Base-by-base conservation (phyloP, 2,797 vertebrate genomes). In the Macropodus opercularis region DNA sequence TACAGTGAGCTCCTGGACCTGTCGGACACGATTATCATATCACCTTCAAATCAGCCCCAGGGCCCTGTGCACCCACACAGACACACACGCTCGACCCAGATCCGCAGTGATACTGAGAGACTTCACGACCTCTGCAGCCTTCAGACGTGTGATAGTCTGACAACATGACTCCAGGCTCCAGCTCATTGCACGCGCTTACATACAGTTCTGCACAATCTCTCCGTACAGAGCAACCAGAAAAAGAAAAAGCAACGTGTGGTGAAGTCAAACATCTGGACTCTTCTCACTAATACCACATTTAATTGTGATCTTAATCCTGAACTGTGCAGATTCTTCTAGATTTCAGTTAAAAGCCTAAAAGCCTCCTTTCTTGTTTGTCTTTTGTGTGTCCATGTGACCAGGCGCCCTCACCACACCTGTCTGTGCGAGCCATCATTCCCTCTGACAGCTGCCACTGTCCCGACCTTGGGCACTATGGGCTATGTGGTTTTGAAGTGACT, bases 401-500 rank as follows among this genome's bases (percentile, higher is more conserved):
- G 24, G 60, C 64, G 13, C 29, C 39, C 12, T 66, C 23, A 63
- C 27, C 72, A 77, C 69, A 70, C 56, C 75, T 68, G 71, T 54
- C 75, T 70, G 50, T 36, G 53, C 58, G 12, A 65, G 72, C 73
- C 77, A 57, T 89, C 86, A 81, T 80, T 67, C 64, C 59, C 66
- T 39, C 63, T 71, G 87, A 89, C 85, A 86, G 80, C 83, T 79
- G 84, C 80, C 83, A 77, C 79, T 36, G 83, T 77, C 64, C 75
- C 81, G 87, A 91, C 90, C 88, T 90, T 88, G 86, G 80, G 39
- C 79, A 55, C 52, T 61, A 80, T 44, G 77, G 78, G 76, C 72
- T 69, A 58, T 63, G 61, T 59, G 80, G 72, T 69, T 83, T 84
- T 81, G 78, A 85, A 83, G 84, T 89, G 90, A 90, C 85, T 88